Conservation (phyloP, 2,888 invertebrate genomes). For the Eurois occulta region DNA sequence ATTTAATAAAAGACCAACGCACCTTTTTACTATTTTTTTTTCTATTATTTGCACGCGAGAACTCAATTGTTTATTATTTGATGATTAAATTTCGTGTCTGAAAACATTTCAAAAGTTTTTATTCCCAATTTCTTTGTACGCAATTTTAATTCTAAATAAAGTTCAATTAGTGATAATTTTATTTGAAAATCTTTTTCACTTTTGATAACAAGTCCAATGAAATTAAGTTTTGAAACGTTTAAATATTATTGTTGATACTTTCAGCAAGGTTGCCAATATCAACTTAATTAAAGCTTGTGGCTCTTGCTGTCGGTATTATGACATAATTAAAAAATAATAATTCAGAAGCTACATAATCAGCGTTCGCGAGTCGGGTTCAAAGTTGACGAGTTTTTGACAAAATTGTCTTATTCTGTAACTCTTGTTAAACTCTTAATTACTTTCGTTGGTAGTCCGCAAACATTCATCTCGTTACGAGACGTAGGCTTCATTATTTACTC, state of each 20-base stretch:
- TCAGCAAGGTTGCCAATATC: not conserved
- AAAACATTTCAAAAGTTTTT: not conserved
- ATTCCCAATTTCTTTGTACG: not conserved
- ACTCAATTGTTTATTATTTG: constrained; percentile 27
- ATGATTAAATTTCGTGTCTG: constrained; percentile 14
- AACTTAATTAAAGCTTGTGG: constrained; percentile 13
- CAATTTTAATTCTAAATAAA: constrained; percentile 7
- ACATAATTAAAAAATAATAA: constrained; percentile 30
- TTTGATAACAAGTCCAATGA: not conserved
- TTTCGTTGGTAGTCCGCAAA: constrained; percentile 87
- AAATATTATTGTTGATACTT: not conserved
- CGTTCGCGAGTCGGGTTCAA: constrained; percentile 55
- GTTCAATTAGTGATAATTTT: not conserved
- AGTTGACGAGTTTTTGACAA: constrained; percentile 75
- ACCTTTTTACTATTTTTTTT: constrained; percentile 20
- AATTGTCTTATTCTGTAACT: constrained; percentile 81
- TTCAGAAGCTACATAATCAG: constrained; percentile 59
- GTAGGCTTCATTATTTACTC: constrained; percentile 88
- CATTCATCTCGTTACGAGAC: constrained; percentile 86
- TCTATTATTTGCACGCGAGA: constrained; percentile 11
- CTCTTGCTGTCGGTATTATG: constrained; percentile 1
- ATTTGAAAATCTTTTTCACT: not conserved
- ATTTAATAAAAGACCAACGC: constrained; percentile 48
- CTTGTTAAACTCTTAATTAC: constrained; percentile 88
- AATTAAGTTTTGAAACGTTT: constrained; percentile 7